These are phyloP conservation scores for Apeira syringaria DNA, from an alignment of 2,888 invertebrate genomes.

Conservation along the genomic window DNA sequence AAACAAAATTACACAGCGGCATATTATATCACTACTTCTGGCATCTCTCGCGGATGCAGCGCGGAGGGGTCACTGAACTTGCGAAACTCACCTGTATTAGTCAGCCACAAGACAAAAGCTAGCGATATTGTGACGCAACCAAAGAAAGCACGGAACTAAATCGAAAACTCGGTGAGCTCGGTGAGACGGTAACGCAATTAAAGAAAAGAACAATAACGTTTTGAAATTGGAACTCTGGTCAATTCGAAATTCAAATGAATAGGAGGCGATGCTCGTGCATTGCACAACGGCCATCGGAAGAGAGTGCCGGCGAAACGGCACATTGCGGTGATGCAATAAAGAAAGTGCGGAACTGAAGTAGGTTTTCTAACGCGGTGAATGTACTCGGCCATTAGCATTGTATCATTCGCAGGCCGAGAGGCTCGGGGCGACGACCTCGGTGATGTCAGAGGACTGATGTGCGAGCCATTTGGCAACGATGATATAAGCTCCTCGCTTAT, in stretches of 20 bases:
- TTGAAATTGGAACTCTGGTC: slow-evolving; percentile 49
- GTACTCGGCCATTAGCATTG: slow-evolving; percentile 75
- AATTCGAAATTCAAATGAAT: slow-evolving; percentile 55
- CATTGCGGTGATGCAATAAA: slow-evolving; percentile 77
- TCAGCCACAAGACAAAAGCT: slow-evolving; percentile 52
- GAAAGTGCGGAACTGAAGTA: slow-evolving; percentile 82
- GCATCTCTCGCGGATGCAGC: slow-evolving; percentile 62
- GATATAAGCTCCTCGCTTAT: slow-evolving; percentile 46
- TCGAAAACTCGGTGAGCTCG: slow-evolving; percentile 39
- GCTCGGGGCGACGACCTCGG: slow-evolving; percentile 69
- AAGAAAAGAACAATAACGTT: slow-evolving; percentile 51
- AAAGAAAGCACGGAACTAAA: slow-evolving; percentile 62
- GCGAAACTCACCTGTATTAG: slow-evolving; percentile 76
- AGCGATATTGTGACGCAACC: slow-evolving; percentile 54
- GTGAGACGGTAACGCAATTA: slow-evolving; percentile 37
- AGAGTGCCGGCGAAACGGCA: slow-evolving; percentile 75
- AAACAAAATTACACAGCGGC: slow-evolving; percentile 55
- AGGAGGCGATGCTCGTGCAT: slow-evolving; percentile 43
- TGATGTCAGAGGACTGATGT: slow-evolving; percentile 58
- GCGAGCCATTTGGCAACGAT: slow-evolving; percentile 49
- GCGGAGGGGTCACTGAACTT: slow-evolving; percentile 73
- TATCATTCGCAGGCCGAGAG: slow-evolving; percentile 62
- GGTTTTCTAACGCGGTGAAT: slow-evolving; percentile 81
- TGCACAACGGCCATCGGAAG: slow-evolving; percentile 77
- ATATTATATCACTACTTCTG: slow-evolving; percentile 71